Evolutionary conservation across 2,113 vertebrate species (phyloP).

Genomic region (Sterna hirundo): DNA sequence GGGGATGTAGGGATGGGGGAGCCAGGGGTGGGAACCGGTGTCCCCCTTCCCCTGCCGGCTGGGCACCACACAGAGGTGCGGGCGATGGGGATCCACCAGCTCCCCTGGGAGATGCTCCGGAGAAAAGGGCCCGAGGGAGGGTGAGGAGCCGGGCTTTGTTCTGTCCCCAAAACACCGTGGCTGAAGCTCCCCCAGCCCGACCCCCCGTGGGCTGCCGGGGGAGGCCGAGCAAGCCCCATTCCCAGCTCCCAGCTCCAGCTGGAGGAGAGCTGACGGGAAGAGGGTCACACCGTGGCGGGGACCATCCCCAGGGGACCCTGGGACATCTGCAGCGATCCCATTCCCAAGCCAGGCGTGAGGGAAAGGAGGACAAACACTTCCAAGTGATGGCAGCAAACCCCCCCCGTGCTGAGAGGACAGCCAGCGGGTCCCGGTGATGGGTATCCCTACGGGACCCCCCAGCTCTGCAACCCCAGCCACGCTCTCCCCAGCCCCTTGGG

Average conservation of each 20-base stretch:
- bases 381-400: not conserved
- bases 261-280: not conserved
- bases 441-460: not conserved
- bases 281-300: not conserved
- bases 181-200: not conserved
- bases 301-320: not conserved
- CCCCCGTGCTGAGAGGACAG: not conserved
- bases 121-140: not conserved
- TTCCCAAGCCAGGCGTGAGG: not conserved
- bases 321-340: not conserved
- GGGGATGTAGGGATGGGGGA: not conserved
- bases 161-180: accelerated
- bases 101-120: not conserved
- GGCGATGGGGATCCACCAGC: not conserved
- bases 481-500: not conserved
- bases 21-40: not conserved
- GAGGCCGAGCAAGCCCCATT: accelerated
- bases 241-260: not conserved
- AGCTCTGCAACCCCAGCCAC: accelerated
- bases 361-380: not conserved
- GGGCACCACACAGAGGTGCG: not conserved
- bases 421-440: not conserved
- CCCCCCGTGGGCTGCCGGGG: not conserved
- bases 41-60: accelerated
- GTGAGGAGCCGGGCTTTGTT: not conserved